Percentiles rank a stretch among this genome's conserved stretches.
These are phyloP conservation scores for Stenotaenia linearis DNA, from an alignment of 2,888 invertebrate species.

Conservation along the genomic window DNA sequence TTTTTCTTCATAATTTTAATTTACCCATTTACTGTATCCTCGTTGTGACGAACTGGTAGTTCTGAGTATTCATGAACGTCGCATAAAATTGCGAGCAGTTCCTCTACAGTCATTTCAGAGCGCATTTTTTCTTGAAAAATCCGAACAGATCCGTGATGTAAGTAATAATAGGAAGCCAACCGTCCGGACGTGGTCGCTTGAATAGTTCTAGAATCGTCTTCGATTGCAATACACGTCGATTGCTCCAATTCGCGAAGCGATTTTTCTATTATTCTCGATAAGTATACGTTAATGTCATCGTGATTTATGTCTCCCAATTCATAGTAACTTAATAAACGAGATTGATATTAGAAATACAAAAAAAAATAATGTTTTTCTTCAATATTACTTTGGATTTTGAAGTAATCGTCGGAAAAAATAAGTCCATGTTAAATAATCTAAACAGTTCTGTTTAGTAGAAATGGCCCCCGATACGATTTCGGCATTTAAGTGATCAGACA, in stretches of 20 bases:
- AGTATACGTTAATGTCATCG: slow-evolving; percentile 55
- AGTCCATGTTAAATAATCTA: slow-evolving; percentile 98
- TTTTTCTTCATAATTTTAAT: not conserved
- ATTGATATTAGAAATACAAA: too few relatives aligned
- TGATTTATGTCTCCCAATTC: slow-evolving; percentile 30
- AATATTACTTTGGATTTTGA: slow-evolving; percentile 75
- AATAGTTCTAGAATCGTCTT: slow-evolving; percentile 60
- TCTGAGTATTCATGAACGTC: slow-evolving; percentile 83
- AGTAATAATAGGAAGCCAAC: slow-evolving; percentile 93
- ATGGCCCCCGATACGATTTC: slow-evolving; percentile 90
- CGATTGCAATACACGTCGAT: slow-evolving; percentile 73
- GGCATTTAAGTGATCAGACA: slow-evolving; percentile 96
- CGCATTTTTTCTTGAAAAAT: slow-evolving; percentile 68
- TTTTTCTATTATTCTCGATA: slow-evolving; percentile 74
- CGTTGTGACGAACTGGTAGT: slow-evolving; percentile 95
- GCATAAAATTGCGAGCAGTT: slow-evolving; percentile 70
- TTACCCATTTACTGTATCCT: slow-evolving; percentile 85
- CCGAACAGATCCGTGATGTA: slow-evolving; percentile 84
- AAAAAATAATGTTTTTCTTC: not conserved
- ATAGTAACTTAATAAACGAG: too few relatives aligned
- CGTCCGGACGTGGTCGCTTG: slow-evolving; percentile 75
- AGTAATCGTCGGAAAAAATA: slow-evolving; percentile 90
- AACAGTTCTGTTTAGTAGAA: slow-evolving; percentile 79
- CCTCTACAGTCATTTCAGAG: slow-evolving; percentile 60
- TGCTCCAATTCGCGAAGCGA: slow-evolving; percentile 64